These are phyloP conservation scores for Silurus lanzhouensis DNA, from an alignment of 2,797 vertebrate genomes.

Conservation along the genomic window DNA sequence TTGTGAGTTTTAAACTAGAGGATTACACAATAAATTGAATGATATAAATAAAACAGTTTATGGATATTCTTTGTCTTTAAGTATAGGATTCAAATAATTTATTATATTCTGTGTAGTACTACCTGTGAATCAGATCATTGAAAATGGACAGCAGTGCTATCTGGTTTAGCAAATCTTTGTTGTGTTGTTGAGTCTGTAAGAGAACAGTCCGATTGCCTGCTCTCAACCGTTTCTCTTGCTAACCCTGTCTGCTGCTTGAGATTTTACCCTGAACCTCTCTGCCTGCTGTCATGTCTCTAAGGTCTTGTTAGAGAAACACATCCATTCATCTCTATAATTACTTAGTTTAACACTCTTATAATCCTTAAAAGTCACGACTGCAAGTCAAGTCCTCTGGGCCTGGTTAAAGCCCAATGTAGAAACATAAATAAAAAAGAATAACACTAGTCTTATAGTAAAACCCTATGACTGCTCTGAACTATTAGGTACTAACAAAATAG, in stretches of 20 bases:
- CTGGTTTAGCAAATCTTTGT: conserved; percentile 38
- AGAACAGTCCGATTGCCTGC: conserved; percentile 1
- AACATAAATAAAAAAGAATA: not conserved
- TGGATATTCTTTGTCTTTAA: conserved; percentile 8
- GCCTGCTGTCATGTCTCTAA: conserved; percentile 47
- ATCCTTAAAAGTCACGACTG: conserved; percentile 30
- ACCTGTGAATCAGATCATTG: not conserved
- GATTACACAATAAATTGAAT: conserved; percentile 24
- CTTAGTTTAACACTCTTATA: conserved; percentile 38
- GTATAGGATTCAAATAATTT: not conserved
- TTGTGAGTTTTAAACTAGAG: conserved; percentile 20
- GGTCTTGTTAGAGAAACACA: conserved; percentile 59
- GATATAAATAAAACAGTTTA: conserved; percentile 19
- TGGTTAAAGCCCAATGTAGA: not conserved
- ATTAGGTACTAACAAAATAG: not conserved
- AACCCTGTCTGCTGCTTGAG: not conserved
- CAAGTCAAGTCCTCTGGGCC: not conserved
- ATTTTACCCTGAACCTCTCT: conserved; percentile 30
- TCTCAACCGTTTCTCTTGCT: conserved; percentile 2
- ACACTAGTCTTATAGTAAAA: not conserved
- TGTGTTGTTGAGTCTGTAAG: conserved; percentile 41
- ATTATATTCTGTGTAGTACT: not conserved
- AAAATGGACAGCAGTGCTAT: not conserved
- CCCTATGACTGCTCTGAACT: not conserved
- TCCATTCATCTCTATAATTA: conserved; percentile 55